Evolutionary conservation across 2,888 invertebrate species (phyloP), one percentile per base, ranked within the genome.

Genomic region (Thyatira batis): DNA sequence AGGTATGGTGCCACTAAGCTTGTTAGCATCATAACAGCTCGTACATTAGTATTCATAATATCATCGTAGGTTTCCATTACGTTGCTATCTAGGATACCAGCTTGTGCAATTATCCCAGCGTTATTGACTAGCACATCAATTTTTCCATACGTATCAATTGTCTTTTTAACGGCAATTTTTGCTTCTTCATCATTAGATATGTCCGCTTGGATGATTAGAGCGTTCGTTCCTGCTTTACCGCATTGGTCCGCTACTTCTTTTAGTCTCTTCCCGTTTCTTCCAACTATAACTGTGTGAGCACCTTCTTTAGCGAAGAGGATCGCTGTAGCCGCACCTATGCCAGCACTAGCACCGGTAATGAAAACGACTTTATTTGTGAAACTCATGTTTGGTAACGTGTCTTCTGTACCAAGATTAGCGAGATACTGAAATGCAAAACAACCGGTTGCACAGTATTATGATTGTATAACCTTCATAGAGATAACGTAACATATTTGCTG

Each of bases 101-200:
- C 68, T 8, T 11, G 5, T 5, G 55, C 53, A 0, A 53, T 39
- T 1, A 69, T 69, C 0, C 76, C 80, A 3, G 78, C 80, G 20
- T 78, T 80, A 57, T 80, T 80, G 1, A 79, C 64, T 2, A 81
- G 56, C 0, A 81, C 55, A 49, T 80, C 78, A 0, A 81, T 50
- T 55, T 71, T 68, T 0, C 71, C 72, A 30, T 65, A 80, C 4
- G 55, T 58, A 0, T 65, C 53, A 0, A 80, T 52, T 0, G 75
- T 75, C 54, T 67, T 52, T 5, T 71, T 50, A 0, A 80, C 51
- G 9, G 72, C 65, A 17, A 52, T 53, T 20, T 60, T 61, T 0
- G 57, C 61, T 46, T 73, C 71, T 0, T 67, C 63, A 4, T 73
- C 71, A 45, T 70, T 69, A 0, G 71, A 54, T 3, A 78, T 46